These are phyloP conservation scores for Dicrostonyx torquatus DNA, from an alignment of 2,797 vertebrate genomes.

Conservation along the genomic window DNA sequence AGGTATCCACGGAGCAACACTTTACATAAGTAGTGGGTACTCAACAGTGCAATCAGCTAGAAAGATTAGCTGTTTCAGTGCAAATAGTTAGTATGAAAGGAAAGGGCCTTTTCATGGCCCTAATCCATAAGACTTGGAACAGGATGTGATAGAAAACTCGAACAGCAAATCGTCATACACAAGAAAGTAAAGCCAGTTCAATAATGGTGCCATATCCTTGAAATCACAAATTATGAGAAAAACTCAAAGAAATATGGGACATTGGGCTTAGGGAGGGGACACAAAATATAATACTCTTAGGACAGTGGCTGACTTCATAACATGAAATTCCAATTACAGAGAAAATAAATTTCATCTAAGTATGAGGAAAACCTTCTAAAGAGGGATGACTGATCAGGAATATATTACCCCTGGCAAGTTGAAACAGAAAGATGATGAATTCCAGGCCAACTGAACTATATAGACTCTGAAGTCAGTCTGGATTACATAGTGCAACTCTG, in stretches of 20 bases:
- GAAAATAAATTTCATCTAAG: not conserved
- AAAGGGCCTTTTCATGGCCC: conserved; percentile 47
- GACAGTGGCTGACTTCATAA: not conserved
- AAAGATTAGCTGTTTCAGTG: conserved; percentile 54
- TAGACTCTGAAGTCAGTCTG: not conserved
- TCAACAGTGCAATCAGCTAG: not conserved
- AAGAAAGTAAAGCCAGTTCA: not conserved
- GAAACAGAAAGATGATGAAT: not conserved
- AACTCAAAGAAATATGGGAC: not conserved
- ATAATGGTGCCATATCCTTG: not conserved
- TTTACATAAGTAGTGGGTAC: conserved; percentile 58
- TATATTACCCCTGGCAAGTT: not conserved
- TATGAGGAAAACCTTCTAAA: conserved; percentile 9
- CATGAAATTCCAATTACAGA: not conserved
- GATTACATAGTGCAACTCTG: not conserved
- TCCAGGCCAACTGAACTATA: not conserved
- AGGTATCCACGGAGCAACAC: conserved; percentile 50
- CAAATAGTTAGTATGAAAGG: conserved; percentile 38
- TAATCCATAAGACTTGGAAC: conserved; percentile 49
- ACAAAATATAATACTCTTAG: not conserved
- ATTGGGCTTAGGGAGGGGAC: not conserved
- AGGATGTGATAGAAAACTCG: conserved; percentile 63
- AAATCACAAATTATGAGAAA: not conserved
- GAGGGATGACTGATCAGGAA: conserved; percentile 20
- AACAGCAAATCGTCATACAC: conserved; percentile 75